phyloP scores from a whole-genome alignment of 2,113 vertebrate genomes.

The Zapornia atra region DNA sequence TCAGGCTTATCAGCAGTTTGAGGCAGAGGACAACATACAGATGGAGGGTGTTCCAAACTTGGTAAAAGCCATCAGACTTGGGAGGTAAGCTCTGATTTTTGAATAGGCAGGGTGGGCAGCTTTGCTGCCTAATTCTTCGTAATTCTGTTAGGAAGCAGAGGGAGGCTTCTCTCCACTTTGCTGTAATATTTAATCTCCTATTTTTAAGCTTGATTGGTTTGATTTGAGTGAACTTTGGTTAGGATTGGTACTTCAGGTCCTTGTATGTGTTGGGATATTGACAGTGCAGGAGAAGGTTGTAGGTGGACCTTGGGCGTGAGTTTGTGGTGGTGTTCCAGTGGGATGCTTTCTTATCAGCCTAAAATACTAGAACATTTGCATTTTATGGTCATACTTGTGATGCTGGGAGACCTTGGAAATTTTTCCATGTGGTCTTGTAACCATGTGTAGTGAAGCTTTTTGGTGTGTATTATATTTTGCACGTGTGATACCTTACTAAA shows the following conservation, averaged over 20 bases:
- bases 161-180: background rate
- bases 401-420: background rate
- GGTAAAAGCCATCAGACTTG: slow-evolving; percentile 79
- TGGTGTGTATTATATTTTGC: background rate
- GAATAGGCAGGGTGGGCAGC: slow-evolving; percentile 62
- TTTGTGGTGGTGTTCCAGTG: background rate
- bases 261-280: background rate
- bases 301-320: background rate
- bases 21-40: slow-evolving; percentile 80
- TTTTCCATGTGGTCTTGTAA: background rate
- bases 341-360: background rate
- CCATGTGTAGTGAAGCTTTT: background rate
- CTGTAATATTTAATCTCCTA: background rate
- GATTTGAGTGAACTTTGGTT: background rate
- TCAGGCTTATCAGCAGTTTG: slow-evolving; percentile 81
- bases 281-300: background rate
- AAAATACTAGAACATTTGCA: background rate
- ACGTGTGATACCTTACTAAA: background rate
- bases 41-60: slow-evolving; percentile 82
- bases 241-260: background rate
- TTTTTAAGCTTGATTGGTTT: background rate
- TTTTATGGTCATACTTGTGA: background rate
- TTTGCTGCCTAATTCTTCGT: background rate
- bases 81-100: slow-evolving; percentile 79
- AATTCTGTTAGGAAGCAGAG: background rate